Percentiles rank a stretch among this genome's conserved stretches.
phyloP scores from a whole-genome alignment of 2,113 vertebrate species.

The Galbula dea region DNA sequence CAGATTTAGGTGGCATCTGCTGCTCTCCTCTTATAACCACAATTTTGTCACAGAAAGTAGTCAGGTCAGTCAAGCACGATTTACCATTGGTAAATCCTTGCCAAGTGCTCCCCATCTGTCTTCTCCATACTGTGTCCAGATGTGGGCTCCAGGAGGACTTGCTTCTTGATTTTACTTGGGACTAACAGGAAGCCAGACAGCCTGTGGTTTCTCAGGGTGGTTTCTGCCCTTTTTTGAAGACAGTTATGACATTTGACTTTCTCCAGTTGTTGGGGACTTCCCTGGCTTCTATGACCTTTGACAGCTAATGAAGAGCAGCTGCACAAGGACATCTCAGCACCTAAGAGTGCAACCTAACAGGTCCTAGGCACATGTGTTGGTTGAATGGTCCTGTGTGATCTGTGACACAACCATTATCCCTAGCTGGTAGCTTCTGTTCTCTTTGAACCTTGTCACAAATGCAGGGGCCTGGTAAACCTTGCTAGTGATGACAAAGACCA shows the following conservation, averaged over 20 bases:
- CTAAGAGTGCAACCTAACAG: neutral
- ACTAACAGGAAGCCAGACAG: fast-evolving
- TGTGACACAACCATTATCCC: fast-evolving
- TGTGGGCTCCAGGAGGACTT: neutral
- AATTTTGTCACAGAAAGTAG: neutral
- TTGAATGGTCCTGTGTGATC: neutral
- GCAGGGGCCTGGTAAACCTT: neutral
- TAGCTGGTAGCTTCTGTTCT: neutral
- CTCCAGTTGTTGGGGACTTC: neutral
- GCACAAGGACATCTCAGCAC: neutral
- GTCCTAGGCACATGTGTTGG: neutral
- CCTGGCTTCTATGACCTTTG: neutral
- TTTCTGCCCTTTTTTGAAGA: neutral
- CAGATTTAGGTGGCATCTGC: neutral
- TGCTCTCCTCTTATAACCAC: neutral
- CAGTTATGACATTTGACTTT: neutral
- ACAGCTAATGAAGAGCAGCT: neutral
- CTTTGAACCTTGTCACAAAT: neutral
- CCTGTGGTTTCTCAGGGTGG: neutral
- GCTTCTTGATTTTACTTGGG: neutral
- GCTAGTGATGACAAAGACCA: neutral
- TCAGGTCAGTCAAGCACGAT: neutral
- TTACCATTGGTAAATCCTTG: neutral
- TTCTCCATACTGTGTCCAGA: neutral
- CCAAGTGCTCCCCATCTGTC: fast-evolving